phyloP scores from a whole-genome alignment of 2,113 vertebrate genomes.

The Galbula dea region DNA sequence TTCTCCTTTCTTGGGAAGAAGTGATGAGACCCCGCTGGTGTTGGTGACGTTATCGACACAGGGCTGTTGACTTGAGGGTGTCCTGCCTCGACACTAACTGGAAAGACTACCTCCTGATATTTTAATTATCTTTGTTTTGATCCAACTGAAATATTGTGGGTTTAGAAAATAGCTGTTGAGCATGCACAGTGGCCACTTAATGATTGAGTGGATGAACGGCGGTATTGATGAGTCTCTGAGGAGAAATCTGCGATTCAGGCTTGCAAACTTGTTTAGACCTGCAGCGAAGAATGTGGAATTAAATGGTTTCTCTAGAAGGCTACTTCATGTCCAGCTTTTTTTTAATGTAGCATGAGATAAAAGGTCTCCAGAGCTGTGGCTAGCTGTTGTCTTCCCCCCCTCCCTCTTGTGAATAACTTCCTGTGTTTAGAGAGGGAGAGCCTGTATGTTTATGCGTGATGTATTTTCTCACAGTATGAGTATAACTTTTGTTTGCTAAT shows the following conservation, averaged over 20 bases:
- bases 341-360: not conserved
- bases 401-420: not conserved
- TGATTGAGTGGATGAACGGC: conserved; percentile 35
- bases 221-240: conserved; percentile 52
- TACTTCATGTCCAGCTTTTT: not conserved
- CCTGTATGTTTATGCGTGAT: conserved; percentile 22
- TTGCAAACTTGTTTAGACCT: conserved; percentile 47
- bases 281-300: conserved; percentile 24
- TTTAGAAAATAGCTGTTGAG: conserved; percentile 34
- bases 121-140: conserved; percentile 17
- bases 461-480: conserved; percentile 32
- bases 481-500: conserved; percentile 37
- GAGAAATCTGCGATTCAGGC: conserved; percentile 41
- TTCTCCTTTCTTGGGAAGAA: not conserved
- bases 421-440: conserved; percentile 27
- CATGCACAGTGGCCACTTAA: conserved; percentile 16
- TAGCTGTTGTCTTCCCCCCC: not conserved
- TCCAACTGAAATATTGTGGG: conserved; percentile 33
- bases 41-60: not conserved
- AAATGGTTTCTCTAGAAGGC: conserved; percentile 26
- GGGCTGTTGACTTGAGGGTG: not conserved
- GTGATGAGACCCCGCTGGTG: not conserved
- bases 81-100: not conserved
- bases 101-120: not conserved
- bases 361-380: conserved; percentile 7